Evolutionary conservation across 1,140 invertebrate genomes (phyloP).

Genomic region (Hermetia illucens): DNA sequence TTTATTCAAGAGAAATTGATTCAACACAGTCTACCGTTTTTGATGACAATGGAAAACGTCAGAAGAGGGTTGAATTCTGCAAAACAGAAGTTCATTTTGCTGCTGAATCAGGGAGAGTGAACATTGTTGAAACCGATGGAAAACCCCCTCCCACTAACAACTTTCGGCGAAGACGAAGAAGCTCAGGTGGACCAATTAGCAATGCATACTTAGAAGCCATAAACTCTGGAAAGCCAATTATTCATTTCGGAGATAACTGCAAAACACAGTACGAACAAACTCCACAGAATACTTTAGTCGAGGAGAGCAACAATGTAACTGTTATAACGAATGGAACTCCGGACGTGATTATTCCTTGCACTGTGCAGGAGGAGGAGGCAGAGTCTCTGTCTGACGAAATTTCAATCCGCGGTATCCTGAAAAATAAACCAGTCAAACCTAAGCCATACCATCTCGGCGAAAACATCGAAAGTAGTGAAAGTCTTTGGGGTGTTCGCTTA

Average conservation of each 20-base stretch:
- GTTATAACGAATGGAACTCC: too few species aligned
- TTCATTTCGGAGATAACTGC: slow-evolving; percentile 20
- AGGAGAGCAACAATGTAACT: slow-evolving; percentile 13
- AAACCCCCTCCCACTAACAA: slow-evolving; percentile 69
- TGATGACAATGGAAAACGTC: slow-evolving; percentile 18
- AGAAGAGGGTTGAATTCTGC: slow-evolving; percentile 68
- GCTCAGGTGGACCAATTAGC: slow-evolving; percentile 18
- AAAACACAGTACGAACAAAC: slow-evolving; percentile 3
- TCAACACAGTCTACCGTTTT: slow-evolving; percentile 9
- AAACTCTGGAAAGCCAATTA: slow-evolving; percentile 11
- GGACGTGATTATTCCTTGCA: too few species aligned
- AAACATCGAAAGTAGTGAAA: slow-evolving; percentile 35
- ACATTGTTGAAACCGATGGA: slow-evolving; percentile 73
- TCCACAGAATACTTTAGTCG: slow-evolving; percentile 4
- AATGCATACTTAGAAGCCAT: slow-evolving; percentile 2
- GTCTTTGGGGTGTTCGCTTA: slow-evolving; percentile 34
- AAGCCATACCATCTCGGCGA: slow-evolving; percentile 52
- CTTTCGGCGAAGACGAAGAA: slow-evolving; percentile 49
- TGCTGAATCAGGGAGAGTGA: slow-evolving; percentile 65
- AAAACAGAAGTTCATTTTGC: slow-evolving; percentile 77
- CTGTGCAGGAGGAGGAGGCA: too few species aligned
- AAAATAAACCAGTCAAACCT: slow-evolving; percentile 53
- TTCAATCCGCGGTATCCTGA: slow-evolving; percentile 49
- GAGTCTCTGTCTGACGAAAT: slow-evolving; percentile 30
- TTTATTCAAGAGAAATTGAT: slow-evolving; percentile 5